phyloP scores from a whole-genome alignment of 2,888 invertebrate genomes.

The Cactoblastis cactorum region DNA sequence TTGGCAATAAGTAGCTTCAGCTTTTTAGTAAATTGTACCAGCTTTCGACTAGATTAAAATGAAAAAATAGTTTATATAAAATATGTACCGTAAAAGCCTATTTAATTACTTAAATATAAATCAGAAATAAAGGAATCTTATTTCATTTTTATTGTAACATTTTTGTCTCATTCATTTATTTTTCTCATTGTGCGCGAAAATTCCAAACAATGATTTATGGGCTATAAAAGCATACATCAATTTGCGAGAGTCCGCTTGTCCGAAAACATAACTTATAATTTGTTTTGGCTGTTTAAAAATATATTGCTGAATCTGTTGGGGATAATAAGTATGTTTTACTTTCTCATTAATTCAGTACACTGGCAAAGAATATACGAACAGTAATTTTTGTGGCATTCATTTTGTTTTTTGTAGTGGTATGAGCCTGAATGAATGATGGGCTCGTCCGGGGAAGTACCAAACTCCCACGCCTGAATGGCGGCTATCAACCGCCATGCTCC shows the following conservation, averaged over 20 bases:
- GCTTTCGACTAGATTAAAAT: constrained; percentile 48
- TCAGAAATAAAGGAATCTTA: neutral
- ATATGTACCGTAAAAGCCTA: neutral
- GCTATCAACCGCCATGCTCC: too few species aligned
- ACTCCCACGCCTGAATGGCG: too few species aligned
- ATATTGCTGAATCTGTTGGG: neutral
- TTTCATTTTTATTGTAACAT: neutral
- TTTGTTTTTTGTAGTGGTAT: too few species aligned
- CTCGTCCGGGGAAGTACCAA: too few species aligned
- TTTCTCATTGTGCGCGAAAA: neutral
- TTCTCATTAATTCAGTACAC: neutral
- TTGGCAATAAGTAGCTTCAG: constrained; percentile 45
- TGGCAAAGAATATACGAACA: too few species aligned
- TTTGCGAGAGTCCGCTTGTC: constrained; percentile 18
- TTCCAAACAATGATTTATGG: constrained; percentile 12
- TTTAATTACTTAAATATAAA: neutral
- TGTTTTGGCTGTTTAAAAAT: neutral
- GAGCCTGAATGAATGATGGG: too few species aligned
- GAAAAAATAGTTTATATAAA: neutral
- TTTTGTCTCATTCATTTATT: neutral
- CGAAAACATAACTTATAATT: constrained; percentile 19
- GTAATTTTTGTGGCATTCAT: too few species aligned
- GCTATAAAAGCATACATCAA: constrained; percentile 13
- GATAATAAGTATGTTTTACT: neutral
- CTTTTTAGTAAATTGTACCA: constrained; percentile 16